Base-by-base conservation (phyloP, 1,140 invertebrate species). In the Drosophila subpulchrella region DNA sequence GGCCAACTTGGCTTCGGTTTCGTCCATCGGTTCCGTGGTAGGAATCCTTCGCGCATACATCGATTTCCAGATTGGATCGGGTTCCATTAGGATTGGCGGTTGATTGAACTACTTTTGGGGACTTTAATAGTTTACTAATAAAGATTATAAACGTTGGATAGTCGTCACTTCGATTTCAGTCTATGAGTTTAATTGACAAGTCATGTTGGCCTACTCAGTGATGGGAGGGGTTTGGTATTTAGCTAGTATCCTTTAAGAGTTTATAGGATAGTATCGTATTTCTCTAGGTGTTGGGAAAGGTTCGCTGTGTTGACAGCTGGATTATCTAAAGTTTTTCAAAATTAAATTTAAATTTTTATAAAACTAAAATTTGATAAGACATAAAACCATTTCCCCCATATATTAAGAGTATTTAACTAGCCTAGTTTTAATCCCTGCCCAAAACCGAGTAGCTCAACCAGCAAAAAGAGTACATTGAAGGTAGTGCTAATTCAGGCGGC, bases 401-500 rank as follows among this genome's bases (percentile, higher is more conserved):
- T n/a, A 44, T 17, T 53, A 17, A 60, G 44, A 30, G 17, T 13
- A n/a, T 30, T 48, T 6, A 10, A 15, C 7, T 13, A 10, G 6
- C 12, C 32, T 20, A 17, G 4, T 12, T 53, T 34, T 11, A 20
- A 7, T 54, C 12, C 30, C n/a, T 13, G 7, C 12, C 34, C 6
- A 3, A 17, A 41, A 27, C 8, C 4, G 13, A 62, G 24, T 32
- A 20, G n/a, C 20, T 62, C 13, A 34, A 57, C 46, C 47, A 42
- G 44, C 42, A 48, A 63, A 58, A 74, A 50, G 41, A 55, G 47
- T 61, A 38, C 30, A 38, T 47, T 30, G 59, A 32, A 65, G 50
- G 51, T 36, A 56, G 73, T 75, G 62, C 61, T 84, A 61, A 75
- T 67, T 55, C 48, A 20, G 41, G 39, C 12, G 56, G 42, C 53